These are phyloP conservation scores for Cochlearius cochlearius DNA, from an alignment of 2,113 vertebrate genomes.

Conservation along the genomic window DNA sequence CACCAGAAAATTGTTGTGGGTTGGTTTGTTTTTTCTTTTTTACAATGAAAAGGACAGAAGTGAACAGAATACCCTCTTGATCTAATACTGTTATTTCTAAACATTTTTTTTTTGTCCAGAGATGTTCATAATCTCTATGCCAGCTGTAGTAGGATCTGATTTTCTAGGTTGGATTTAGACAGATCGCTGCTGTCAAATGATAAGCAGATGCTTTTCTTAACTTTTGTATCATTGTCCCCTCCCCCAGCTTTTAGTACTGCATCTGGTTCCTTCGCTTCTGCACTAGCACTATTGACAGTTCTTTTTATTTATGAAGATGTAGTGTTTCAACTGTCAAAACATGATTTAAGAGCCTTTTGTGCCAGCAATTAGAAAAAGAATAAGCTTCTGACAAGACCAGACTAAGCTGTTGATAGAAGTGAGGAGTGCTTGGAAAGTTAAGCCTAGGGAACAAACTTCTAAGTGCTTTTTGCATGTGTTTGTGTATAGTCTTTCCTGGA, in stretches of 20 bases:
- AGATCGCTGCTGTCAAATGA: not conserved
- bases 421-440: not conserved
- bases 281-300: not conserved
- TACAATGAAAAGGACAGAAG: not conserved
- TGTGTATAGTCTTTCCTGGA: not conserved
- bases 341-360: not conserved
- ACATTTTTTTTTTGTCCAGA: not conserved
- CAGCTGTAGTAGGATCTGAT: slow-evolving; percentile 15
- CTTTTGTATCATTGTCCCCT: not conserved
- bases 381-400: slow-evolving; percentile 1
- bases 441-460: not conserved
- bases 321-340: slow-evolving; percentile 13
- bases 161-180: slow-evolving; percentile 24
- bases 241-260: not conserved
- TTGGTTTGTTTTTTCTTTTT: not conserved
- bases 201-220: slow-evolving; percentile 33
- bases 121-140: not conserved
- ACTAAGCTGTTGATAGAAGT: not conserved
- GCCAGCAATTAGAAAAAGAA: not conserved
- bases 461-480: not conserved
- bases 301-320: not conserved
- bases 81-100: not conserved
- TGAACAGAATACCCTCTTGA: not conserved
- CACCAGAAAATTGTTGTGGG: not conserved
- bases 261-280: not conserved